A percentile compares a stretch with the other conserved stretches of the same genome.
These are phyloP conservation scores for Plebejus melissa DNA, from an alignment of 2,888 invertebrate species.

Conservation along the genomic window DNA sequence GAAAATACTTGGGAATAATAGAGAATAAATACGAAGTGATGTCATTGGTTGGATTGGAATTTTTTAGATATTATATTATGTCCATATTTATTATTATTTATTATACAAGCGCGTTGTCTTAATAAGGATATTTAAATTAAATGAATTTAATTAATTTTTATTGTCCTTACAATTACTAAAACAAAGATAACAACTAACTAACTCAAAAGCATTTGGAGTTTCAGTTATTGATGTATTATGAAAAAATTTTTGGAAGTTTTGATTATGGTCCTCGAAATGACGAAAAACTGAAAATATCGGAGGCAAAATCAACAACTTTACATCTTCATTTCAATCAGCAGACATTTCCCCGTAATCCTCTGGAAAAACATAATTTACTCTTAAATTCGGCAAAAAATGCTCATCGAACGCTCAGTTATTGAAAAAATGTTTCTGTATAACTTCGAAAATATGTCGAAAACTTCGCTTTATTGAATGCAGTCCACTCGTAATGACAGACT, in stretches of 20 bases:
- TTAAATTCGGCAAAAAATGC: neutral
- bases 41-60: neutral
- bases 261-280: too few species aligned
- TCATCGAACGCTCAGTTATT: neutral
- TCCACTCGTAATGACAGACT: neutral
- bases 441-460: neutral
- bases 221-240: too few species aligned
- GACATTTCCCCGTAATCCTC: neutral
- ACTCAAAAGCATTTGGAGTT: too few species aligned
- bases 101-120: too few species aligned
- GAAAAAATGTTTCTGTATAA: neutral
- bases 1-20: slow-evolving; percentile 1
- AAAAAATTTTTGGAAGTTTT: too few species aligned
- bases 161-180: too few species aligned
- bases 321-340: neutral
- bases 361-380: neutral
- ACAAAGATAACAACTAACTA: too few species aligned
- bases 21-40: neutral
- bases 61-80: too few species aligned
- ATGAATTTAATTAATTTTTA: too few species aligned
- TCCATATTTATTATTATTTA: too few species aligned
- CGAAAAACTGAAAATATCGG: too few species aligned
- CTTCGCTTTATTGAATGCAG: neutral
- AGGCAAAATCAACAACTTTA: neutral
- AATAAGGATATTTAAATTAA: too few species aligned